These are phyloP conservation scores for Manis crassicaudata DNA, from an alignment of 2,797 vertebrate genomes.

Conservation along the genomic window DNA sequence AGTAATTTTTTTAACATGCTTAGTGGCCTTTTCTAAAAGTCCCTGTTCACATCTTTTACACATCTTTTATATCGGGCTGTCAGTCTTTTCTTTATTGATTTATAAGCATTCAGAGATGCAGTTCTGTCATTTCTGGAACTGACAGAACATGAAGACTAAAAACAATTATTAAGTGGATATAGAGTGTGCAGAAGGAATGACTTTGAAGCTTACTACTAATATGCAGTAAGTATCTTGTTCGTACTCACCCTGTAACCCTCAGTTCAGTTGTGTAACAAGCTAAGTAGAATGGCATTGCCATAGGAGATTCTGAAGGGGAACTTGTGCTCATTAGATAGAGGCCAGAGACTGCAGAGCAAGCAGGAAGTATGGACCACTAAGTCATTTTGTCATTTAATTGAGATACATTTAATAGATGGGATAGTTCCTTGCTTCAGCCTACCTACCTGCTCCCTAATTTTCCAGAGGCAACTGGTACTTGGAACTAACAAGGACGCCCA, in stretches of 20 bases:
- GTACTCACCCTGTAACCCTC: neutral
- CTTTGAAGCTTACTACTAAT: neutral
- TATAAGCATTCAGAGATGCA: neutral
- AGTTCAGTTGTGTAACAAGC: neutral
- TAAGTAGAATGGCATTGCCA: neutral
- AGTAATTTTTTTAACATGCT: neutral
- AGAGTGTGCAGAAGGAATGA: neutral
- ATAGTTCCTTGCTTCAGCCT: neutral
- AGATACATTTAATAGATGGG: neutral
- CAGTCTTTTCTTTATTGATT: neutral
- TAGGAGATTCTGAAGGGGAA: neutral
- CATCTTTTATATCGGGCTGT: neutral
- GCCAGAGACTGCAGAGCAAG: neutral
- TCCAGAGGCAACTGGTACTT: neutral
- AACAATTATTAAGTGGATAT: neutral
- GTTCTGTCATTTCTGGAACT: neutral
- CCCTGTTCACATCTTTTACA: neutral
- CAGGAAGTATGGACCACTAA: neutral
- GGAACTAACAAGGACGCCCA: neutral
- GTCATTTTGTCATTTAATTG: neutral
- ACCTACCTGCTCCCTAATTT: neutral
- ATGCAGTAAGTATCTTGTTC: neutral
- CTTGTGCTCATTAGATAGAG: neutral
- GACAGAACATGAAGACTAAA: neutral
- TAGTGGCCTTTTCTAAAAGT: neutral